phyloP scores from a whole-genome alignment of 2,888 invertebrate species.

The Acrobasis repandana region DNA sequence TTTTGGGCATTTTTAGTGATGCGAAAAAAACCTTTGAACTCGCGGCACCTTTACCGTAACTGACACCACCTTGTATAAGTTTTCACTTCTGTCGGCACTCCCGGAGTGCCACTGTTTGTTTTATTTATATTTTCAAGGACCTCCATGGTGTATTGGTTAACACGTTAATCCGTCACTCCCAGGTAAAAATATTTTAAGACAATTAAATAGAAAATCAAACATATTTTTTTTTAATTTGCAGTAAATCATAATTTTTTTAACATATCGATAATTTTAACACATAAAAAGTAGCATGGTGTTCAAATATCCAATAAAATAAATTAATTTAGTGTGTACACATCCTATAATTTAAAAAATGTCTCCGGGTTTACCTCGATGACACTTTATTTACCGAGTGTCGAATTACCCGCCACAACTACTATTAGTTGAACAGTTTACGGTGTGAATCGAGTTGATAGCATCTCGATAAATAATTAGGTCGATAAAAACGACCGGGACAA shows the following conservation, averaged over 20 bases:
- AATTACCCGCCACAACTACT: constrained; percentile 68
- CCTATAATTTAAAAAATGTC: constrained; percentile 17
- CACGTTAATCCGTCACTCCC: no score
- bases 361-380: constrained; percentile 14
- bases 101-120: no score
- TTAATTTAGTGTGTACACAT: not conserved
- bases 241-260: not conserved
- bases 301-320: not conserved
- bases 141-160: no score
- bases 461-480: constrained; percentile 55
- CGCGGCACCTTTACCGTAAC: no score
- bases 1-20: no score
- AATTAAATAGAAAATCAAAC: no score
- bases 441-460: constrained; percentile 61
- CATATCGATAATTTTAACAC: not conserved
- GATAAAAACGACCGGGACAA: constrained; percentile 39
- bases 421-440: constrained; percentile 65
- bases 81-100: no score
- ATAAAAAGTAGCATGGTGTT: not conserved
- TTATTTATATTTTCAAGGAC: no score
- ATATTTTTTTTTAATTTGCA: no score
- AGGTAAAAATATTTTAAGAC: no score
- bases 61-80: no score
- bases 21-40: no score
- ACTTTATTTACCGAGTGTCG: constrained; percentile 50